Base-by-base conservation (phyloP, 2,113 vertebrate genomes). In the Malurus elegans region DNA sequence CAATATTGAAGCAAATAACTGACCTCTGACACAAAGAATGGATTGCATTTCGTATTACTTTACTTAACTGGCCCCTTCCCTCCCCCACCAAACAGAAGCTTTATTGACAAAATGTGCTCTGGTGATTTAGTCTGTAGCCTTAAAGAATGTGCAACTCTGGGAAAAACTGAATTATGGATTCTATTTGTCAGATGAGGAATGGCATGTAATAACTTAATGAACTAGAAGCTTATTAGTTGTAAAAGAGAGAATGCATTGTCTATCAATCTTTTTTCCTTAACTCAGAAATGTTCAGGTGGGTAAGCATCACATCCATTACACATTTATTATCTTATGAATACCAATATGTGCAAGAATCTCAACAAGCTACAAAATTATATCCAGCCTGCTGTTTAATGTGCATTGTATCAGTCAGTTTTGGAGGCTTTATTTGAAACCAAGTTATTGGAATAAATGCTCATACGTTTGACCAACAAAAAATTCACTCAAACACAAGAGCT, bases 181-280 rank as follows among this genome's bases (percentile, higher is more conserved):
- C 82, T 94, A 57, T 93, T 96, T 95, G 79, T 65, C 78, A 93
- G 82, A 96, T 94, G 86, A 96, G 53, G 79, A 95, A 96, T 94
- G 90, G 75, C 88, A 88, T 84, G 92, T 86, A 96, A 94, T 94
- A 96, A 86, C 75, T 92, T 96, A 97, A 96, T 96, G 95, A 96
- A 84, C 88, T 95, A 89, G 75, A 96, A 92, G 88, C 82, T 92
- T 88, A 94, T 94, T 93, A 95, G 93, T 74, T 93, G 88, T 79
- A 84, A 92, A 90, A 92, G 72, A 79, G 36, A 94, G 74, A 92
- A 90, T 44, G 69, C 0, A 0, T 32, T 93, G 62, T 86, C 86
- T 71, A 90, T 92, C 72, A 65, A 78, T 92, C 70, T 69, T 64
- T 88, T 76, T 86, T 89, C 73, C 86, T 91, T 21, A 83, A 71